Conservation (phyloP, 2,113 vertebrate genomes). For the Muscicapa adusta region DNA sequence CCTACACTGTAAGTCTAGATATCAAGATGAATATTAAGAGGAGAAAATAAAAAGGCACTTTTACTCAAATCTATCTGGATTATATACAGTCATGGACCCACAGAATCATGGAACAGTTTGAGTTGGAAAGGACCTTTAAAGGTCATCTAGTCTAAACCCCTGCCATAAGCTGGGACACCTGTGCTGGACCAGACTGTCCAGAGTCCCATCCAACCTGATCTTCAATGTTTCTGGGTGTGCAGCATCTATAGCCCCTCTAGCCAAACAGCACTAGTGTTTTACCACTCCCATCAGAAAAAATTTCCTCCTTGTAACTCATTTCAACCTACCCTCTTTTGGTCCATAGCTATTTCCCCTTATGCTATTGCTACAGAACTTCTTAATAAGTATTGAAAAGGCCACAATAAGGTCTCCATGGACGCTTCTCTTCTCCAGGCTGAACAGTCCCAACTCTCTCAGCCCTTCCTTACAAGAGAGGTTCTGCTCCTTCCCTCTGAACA, state of each 20-base stretch:
- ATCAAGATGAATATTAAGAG: background rate
- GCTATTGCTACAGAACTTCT: background rate
- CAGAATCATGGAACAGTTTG: accelerated
- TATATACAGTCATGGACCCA: background rate
- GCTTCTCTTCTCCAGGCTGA: background rate
- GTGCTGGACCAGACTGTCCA: background rate
- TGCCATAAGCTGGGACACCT: background rate
- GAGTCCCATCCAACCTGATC: background rate
- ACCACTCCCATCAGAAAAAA: background rate
- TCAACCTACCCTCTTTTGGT: background rate
- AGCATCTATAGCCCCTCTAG: background rate
- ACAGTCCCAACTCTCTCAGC: background rate
- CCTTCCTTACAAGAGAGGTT: background rate
- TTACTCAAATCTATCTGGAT: accelerated
- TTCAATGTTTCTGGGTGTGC: background rate
- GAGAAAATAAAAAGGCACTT: background rate
- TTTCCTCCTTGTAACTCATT: background rate
- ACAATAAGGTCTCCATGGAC: accelerated
- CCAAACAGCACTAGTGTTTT: accelerated
- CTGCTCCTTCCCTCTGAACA: background rate
- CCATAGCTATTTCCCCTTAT: background rate
- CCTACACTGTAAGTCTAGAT: background rate
- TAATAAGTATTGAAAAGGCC: background rate
- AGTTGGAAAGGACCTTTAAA: background rate
- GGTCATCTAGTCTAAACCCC: accelerated